phyloP scores from a whole-genome alignment of 2,888 invertebrate genomes.

The Hirtodrosophila alboralis region DNA sequence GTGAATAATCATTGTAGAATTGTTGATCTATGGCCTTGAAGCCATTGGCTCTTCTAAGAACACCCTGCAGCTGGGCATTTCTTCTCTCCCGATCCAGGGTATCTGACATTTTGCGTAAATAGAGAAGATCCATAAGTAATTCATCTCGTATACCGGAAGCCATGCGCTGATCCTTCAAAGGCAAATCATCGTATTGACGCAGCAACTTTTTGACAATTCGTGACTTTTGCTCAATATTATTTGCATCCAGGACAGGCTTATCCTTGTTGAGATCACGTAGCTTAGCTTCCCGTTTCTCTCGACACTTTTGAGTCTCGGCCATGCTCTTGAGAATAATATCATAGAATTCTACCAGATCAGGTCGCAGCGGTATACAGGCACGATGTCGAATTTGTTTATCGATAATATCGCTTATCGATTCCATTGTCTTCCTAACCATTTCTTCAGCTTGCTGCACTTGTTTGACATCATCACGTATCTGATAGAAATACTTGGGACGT shows the following conservation, averaged over 20 bases:
- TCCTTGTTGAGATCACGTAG: slow-evolving; percentile 48
- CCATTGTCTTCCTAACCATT: slow-evolving; percentile 77
- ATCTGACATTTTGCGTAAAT: slow-evolving; percentile 63
- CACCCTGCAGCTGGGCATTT: slow-evolving; percentile 34
- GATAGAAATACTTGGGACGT: slow-evolving; percentile 49
- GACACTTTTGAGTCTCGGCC: slow-evolving; percentile 61
- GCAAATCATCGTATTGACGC: slow-evolving; percentile 77
- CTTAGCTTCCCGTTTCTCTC: slow-evolving; percentile 67
- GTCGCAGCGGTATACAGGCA: slow-evolving; percentile 77
- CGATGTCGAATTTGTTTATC: slow-evolving; percentile 77
- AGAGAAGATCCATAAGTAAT: slow-evolving; percentile 71
- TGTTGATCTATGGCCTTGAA: slow-evolving; percentile 9
- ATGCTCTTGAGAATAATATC: slow-evolving; percentile 69
- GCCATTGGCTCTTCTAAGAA: slow-evolving; percentile 21
- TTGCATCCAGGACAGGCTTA: slow-evolving; percentile 52
- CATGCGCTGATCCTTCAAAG: slow-evolving; percentile 71
- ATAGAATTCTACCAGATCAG: slow-evolving; percentile 80
- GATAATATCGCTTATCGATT: slow-evolving; percentile 78
- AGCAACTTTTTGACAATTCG: slow-evolving; percentile 81
- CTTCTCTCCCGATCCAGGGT: slow-evolving; percentile 45
- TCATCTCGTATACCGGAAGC: slow-evolving; percentile 64
- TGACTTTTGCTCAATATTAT: slow-evolving; percentile 70
- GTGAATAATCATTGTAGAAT: slow-evolving; percentile 51
- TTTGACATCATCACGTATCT: slow-evolving; percentile 57
- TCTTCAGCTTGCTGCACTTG: slow-evolving; percentile 68